Evolutionary conservation across 2,888 invertebrate genomes (phyloP).

Genomic region (Plagodis dolabraria): DNA sequence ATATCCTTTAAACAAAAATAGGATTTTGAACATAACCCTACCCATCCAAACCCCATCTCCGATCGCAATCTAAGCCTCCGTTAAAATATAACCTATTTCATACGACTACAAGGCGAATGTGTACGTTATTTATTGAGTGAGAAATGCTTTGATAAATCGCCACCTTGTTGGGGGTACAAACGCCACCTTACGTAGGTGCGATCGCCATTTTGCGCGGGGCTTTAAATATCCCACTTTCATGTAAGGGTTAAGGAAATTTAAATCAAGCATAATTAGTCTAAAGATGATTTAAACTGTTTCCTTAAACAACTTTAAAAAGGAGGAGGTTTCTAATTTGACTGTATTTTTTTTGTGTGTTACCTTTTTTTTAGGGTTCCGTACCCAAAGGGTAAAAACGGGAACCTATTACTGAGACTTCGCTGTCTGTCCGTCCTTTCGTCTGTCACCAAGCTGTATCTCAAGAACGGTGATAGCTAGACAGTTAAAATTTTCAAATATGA

Average conservation of each 20-base stretch:
- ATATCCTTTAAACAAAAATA: slow-evolving; percentile 1
- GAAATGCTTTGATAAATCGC: slow-evolving; percentile 76
- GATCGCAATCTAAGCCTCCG: slow-evolving; percentile 50
- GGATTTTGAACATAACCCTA: slow-evolving; percentile 8
- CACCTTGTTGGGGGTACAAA: slow-evolving; percentile 42
- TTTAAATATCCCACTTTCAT: slow-evolving; percentile 26
- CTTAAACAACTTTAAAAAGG: too few species aligned
- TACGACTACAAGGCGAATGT: slow-evolving; percentile 56
- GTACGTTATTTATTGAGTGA: slow-evolving; percentile 78
- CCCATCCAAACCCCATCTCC: slow-evolving; percentile 11
- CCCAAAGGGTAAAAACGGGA: too few species aligned
- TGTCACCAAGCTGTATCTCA: too few species aligned
- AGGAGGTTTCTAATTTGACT: too few species aligned
- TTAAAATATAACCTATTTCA: slow-evolving; percentile 59
- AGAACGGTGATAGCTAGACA: too few species aligned
- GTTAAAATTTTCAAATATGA: too few species aligned
- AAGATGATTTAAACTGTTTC: too few species aligned
- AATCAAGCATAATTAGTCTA: too few species aligned
- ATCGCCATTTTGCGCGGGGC: slow-evolving; percentile 40
- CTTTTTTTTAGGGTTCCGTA: too few species aligned
- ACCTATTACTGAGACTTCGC: too few species aligned
- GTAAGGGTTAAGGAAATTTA: slow-evolving; percentile 48
- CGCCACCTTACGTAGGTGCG: slow-evolving; percentile 37
- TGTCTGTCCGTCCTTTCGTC: too few species aligned
- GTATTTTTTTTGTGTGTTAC: too few species aligned